Percentiles rank a stretch among this genome's conserved stretches.
phyloP scores from a whole-genome alignment of 2,797 vertebrate genomes.

The Schizopygopsis malacanthus region DNA sequence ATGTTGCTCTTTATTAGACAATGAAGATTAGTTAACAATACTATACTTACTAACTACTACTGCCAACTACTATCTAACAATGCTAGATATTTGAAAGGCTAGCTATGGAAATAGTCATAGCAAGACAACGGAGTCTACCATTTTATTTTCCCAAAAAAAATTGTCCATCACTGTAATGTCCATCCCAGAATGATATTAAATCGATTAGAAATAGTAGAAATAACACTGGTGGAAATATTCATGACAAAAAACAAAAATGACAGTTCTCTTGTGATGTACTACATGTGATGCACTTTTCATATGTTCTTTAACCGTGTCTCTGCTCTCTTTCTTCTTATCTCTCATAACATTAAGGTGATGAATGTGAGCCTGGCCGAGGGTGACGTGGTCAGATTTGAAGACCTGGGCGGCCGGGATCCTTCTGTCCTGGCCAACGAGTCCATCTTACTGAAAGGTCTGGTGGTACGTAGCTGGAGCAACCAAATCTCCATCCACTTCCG shows the following conservation, averaged over 20 bases:
- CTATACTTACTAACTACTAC: not conserved
- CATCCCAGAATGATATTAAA: not conserved
- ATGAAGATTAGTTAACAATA: not conserved
- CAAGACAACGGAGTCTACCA: not conserved
- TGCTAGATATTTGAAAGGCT: not conserved
- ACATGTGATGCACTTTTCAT: not conserved
- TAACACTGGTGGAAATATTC: not conserved
- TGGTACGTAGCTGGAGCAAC: slow-evolving; percentile 91
- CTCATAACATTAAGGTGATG: slow-evolving; percentile 81
- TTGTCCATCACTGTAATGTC: not conserved
- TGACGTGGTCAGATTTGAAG: slow-evolving; percentile 86
- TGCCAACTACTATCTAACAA: not conserved
- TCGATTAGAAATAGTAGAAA: not conserved
- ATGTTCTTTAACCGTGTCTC: slow-evolving; percentile 22
- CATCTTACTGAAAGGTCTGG: slow-evolving; percentile 88
- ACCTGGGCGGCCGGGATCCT: slow-evolving; percentile 80
- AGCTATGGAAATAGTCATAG: not conserved
- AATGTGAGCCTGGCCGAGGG: slow-evolving; percentile 90
- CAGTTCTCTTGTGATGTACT: not conserved
- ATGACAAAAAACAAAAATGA: not conserved
- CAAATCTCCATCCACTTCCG: slow-evolving; percentile 87
- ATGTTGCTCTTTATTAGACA: not conserved
- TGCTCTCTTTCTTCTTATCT: slow-evolving; percentile 12
- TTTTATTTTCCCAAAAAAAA: not conserved
- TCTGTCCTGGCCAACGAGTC: slow-evolving; percentile 89